These are phyloP conservation scores for Zophobas morio DNA, from an alignment of 1,140 invertebrate genomes.

Conservation along the genomic window DNA sequence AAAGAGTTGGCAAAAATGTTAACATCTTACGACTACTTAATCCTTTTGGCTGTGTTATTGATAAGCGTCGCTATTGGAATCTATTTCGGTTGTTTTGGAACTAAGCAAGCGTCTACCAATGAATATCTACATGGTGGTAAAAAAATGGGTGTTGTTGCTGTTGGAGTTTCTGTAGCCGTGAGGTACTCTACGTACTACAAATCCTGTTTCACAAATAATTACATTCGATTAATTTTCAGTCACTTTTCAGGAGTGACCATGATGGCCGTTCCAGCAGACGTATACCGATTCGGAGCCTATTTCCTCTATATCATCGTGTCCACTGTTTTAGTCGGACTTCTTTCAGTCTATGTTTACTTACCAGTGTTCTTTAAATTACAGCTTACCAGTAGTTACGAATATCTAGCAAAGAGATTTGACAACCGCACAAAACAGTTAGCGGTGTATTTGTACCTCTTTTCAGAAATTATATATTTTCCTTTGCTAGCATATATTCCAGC, in stretches of 20 bases:
- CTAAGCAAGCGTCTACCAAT: conserved; percentile 78
- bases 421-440: conserved; percentile 74
- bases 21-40: conserved; percentile 71
- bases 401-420: conserved; percentile 79
- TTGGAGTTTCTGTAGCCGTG: conserved; percentile 52
- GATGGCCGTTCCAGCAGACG: conserved; percentile 83
- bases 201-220: too few relatives aligned
- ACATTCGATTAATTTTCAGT: conserved; percentile 68
- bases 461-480: conserved; percentile 73
- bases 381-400: conserved; percentile 80
- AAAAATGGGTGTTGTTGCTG: conserved; percentile 48
- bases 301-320: conserved; percentile 66
- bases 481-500: conserved; percentile 77
- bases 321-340: neutral
- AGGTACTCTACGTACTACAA: conserved; percentile 26
- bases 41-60: conserved; percentile 76
- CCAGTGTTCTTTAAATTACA: conserved; percentile 80
- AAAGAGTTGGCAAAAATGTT: too few relatives aligned
- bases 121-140: conserved; percentile 84
- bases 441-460: conserved; percentile 76
- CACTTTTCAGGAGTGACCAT: conserved; percentile 85
- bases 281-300: conserved; percentile 82
- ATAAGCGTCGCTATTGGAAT: conserved; percentile 80
- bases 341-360: conserved; percentile 69
- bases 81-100: conserved; percentile 82